These are phyloP conservation scores for Drosophila navojoa DNA, from an alignment of 1,140 invertebrate genomes.

Conservation along the genomic window DNA sequence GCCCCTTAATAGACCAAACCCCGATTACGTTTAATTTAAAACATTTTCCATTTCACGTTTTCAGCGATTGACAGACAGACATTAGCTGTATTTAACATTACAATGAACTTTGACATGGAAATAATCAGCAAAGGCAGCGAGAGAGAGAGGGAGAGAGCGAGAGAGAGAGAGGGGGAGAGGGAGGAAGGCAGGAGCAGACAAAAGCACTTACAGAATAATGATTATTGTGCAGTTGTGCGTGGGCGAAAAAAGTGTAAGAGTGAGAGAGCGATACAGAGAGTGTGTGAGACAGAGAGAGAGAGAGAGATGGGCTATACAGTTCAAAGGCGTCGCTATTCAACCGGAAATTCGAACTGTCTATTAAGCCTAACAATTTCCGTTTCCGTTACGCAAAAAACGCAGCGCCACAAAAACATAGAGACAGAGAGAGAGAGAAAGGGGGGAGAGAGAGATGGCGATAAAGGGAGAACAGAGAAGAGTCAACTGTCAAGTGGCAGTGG, in stretches of 20 bases:
- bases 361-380: slow-evolving; percentile 81
- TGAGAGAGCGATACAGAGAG: not conserved
- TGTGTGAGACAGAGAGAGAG: not conserved
- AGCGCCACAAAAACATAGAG: slow-evolving; percentile 15
- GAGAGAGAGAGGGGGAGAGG: not conserved
- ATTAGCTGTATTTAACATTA: slow-evolving; percentile 12
- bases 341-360: slow-evolving; percentile 77
- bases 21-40: too few relatives aligned
- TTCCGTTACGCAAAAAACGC: slow-evolving; percentile 58
- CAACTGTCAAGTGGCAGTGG: slow-evolving; percentile 42
- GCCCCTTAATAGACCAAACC: too few relatives aligned
- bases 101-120: slow-evolving; percentile 17
- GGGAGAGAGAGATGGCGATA: slow-evolving; percentile 1
- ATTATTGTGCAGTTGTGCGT: slow-evolving; percentile 72
- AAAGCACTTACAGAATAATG: slow-evolving; percentile 15
- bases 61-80: not conserved
- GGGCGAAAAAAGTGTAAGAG: not conserved
- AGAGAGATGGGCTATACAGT: slow-evolving; percentile 9
- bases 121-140: slow-evolving; percentile 32
- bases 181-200: not conserved
- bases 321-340: slow-evolving; percentile 37
- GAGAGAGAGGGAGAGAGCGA: slow-evolving; percentile 14
- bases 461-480: slow-evolving; percentile 3
- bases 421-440: not conserved
- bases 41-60: too few relatives aligned